Conservation (phyloP, 64 coral and sea anemone species). For the Astreopora myriophthalma region DNA sequence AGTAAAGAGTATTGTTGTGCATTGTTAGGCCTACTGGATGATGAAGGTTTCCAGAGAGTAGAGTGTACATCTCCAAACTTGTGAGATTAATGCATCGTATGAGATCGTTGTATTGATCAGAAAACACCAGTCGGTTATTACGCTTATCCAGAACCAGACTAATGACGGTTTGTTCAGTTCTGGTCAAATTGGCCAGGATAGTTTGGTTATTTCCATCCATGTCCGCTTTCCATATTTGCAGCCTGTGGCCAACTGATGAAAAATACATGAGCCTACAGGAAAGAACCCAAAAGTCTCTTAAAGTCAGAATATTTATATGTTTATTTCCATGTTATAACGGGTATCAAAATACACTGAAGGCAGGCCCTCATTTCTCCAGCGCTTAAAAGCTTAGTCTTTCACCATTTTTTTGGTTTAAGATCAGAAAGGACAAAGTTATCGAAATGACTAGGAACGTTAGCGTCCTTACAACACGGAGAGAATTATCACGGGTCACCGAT, state of each 20-base stretch:
- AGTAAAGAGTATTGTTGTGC: neutral
- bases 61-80: neutral
- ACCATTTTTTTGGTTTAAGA: no score
- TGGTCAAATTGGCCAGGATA: neutral
- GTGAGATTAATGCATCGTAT: neutral
- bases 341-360: no score
- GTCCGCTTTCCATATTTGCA: conserved; percentile 15
- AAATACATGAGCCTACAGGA: conserved; percentile 39
- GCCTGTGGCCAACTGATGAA: neutral
- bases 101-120: neutral
- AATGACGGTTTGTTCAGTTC: neutral
- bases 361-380: no score
- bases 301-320: no score
- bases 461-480: no score
- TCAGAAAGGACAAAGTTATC: no score
- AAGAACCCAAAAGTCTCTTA: neutral
- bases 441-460: no score
- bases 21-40: neutral
- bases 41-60: conserved; percentile 6
- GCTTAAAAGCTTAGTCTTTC: no score
- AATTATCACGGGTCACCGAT: no score
- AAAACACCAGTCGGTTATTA: neutral
- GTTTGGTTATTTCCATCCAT: conserved; percentile 31
- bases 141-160: neutral
- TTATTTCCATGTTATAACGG: no score